A percentile compares a stretch with the other conserved stretches of the same genome.
Conservation (phyloP, 2,888 invertebrate species). For the Stegana nigrithorax region DNA sequence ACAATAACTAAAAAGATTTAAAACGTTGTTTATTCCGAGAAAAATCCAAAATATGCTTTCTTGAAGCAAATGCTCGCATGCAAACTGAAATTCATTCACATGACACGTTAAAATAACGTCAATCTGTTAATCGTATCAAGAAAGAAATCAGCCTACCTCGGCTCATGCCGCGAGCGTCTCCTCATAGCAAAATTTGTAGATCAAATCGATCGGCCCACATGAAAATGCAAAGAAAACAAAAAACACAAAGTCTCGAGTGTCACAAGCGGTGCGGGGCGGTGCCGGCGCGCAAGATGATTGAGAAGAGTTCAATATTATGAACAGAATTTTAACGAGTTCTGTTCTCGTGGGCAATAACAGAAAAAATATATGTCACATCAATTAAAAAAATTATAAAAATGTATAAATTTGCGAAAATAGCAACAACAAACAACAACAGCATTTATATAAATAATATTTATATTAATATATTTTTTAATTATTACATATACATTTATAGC, state of each 20-base stretch:
- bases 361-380: conserved; percentile 22
- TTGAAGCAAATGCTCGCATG: background rate
- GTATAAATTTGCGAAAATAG: conserved; percentile 10
- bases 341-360: background rate
- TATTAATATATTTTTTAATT: conserved; percentile 24
- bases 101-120: background rate
- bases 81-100: background rate
- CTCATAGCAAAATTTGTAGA: no score
- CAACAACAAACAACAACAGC: conserved; percentile 10
- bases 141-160: no score
- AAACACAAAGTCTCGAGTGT: no score
- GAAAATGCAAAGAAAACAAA: background rate
- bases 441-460: conserved; percentile 24
- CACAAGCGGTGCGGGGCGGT: background rate
- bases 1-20: background rate
- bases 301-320: conserved; percentile 7
- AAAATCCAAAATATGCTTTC: background rate
- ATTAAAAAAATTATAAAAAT: conserved; percentile 30
- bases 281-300: background rate
- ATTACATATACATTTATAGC: conserved; percentile 31
- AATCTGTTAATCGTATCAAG: background rate
- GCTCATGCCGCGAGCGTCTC: no score
- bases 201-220: no score
- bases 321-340: conserved; percentile 17
- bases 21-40: background rate